These are phyloP conservation scores for Leucophenga montana DNA, from an alignment of 2,888 invertebrate species.

Conservation along the genomic window DNA sequence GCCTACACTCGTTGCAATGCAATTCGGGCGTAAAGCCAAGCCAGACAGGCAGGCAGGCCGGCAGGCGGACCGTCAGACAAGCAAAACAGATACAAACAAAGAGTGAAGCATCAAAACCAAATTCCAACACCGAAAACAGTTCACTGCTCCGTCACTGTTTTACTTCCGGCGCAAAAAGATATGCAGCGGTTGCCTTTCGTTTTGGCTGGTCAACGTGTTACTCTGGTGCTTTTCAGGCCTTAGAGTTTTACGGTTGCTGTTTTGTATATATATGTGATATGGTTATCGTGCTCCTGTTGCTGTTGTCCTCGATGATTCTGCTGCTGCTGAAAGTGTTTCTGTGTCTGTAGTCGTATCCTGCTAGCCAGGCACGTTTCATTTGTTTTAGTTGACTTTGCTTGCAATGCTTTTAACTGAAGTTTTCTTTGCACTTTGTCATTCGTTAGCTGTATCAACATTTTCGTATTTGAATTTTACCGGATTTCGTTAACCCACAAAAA, in stretches of 20 bases:
- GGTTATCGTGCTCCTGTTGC: slow-evolving; percentile 32
- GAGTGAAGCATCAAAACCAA: slow-evolving; percentile 54
- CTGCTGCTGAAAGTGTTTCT: not conserved
- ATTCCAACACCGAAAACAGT: slow-evolving; percentile 38
- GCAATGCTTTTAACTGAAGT: slow-evolving; percentile 41
- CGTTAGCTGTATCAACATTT: slow-evolving; percentile 51
- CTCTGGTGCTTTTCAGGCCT: no score
- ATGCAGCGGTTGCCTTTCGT: not conserved
- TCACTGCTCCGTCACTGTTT: slow-evolving; percentile 45
- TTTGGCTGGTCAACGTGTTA: no score
- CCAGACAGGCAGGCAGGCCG: slow-evolving; percentile 33
- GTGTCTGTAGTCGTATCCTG: not conserved
- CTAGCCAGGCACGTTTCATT: slow-evolving; percentile 21
- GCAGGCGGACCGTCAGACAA: not conserved
- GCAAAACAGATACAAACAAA: slow-evolving; percentile 24
- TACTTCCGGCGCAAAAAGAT: slow-evolving; percentile 34
- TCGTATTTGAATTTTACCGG: slow-evolving; percentile 43
- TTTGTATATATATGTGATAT: not conserved
- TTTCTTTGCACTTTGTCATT: slow-evolving; percentile 40
- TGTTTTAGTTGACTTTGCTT: slow-evolving; percentile 47
- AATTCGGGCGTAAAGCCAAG: not conserved
- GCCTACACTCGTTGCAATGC: not conserved
- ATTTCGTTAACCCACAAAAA: slow-evolving; percentile 40
- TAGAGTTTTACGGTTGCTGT: slow-evolving; percentile 12
- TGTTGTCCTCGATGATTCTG: slow-evolving; percentile 29